Evolutionary conservation across 2,888 invertebrate genomes (phyloP).

Genomic region (Metallyticus violacea): DNA sequence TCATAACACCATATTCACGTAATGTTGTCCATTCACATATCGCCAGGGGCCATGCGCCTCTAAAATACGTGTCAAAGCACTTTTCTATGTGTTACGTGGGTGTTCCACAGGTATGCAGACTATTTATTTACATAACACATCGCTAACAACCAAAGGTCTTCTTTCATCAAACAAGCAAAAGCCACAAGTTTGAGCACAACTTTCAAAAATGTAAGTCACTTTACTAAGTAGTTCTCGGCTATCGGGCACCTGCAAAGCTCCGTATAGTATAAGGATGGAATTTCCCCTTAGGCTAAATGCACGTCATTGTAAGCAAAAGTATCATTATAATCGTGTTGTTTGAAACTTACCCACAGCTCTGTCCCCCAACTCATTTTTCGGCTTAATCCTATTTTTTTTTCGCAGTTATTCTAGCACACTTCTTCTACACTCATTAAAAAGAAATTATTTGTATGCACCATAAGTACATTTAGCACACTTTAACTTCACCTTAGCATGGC

Average conservation of each 20-base stretch:
- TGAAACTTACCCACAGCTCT: slow-evolving; percentile 62
- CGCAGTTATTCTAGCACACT: slow-evolving; percentile 22
- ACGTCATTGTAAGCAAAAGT: neutral
- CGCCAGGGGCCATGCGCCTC: neutral
- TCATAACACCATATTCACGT: neutral
- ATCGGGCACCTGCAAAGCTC: neutral
- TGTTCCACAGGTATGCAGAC: neutral
- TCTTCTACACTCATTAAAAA: slow-evolving; percentile 16
- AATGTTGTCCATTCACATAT: neutral
- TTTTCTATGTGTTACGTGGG: neutral
- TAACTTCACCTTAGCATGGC: slow-evolving; percentile 26
- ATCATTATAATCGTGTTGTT: neutral
- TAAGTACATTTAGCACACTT: slow-evolving; percentile 14
- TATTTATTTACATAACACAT: neutral
- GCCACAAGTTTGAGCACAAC: neutral
- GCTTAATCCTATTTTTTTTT: neutral
- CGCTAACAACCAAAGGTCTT: neutral
- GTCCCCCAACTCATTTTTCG: slow-evolving; percentile 64
- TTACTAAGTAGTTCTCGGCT: neutral
- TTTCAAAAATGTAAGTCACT: neutral
- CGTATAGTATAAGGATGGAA: neutral
- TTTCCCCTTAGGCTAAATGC: slow-evolving; percentile 4
- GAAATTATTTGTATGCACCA: slow-evolving; percentile 23
- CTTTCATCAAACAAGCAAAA: neutral
- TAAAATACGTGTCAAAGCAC: neutral